phyloP scores from a whole-genome alignment of 2,888 invertebrate genomes.

The Perizoma affinitatum region DNA sequence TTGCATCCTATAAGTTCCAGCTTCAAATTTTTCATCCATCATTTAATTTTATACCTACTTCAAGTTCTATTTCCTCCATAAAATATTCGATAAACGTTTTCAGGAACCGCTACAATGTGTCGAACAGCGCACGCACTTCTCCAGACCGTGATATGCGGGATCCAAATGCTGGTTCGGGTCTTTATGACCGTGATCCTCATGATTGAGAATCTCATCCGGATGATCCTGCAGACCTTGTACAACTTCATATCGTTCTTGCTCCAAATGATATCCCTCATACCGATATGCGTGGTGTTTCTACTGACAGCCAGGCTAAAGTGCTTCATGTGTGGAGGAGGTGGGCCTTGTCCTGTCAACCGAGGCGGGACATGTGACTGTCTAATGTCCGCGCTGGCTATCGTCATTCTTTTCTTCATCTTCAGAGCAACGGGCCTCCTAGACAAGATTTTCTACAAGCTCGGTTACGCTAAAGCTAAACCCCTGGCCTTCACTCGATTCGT shows the following conservation, averaged over 20 bases:
- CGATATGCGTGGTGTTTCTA: slow-evolving; percentile 68
- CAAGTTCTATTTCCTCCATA: not conserved
- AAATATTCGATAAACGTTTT: slow-evolving; percentile 27
- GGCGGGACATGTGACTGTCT: slow-evolving; percentile 68
- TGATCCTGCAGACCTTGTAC: slow-evolving; percentile 69
- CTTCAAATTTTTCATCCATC: too few species aligned
- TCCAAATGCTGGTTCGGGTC: slow-evolving; percentile 71
- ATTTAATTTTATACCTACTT: too few species aligned
- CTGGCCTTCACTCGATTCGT: slow-evolving; percentile 44
- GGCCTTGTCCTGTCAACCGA: slow-evolving; percentile 62
- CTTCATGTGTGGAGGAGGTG: slow-evolving; percentile 70
- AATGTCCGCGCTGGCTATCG: slow-evolving; percentile 61
- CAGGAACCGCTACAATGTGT: slow-evolving; percentile 64
- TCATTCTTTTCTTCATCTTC: slow-evolving; percentile 65
- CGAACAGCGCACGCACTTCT: slow-evolving; percentile 64
- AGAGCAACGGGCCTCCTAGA: slow-evolving; percentile 66
- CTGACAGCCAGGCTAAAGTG: slow-evolving; percentile 65
- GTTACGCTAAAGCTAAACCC: slow-evolving; percentile 58
- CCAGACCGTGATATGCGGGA: slow-evolving; percentile 61
- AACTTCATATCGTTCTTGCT: slow-evolving; percentile 70
- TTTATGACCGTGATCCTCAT: slow-evolving; percentile 72
- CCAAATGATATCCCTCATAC: slow-evolving; percentile 69
- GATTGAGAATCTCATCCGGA: slow-evolving; percentile 70
- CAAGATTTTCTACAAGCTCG: slow-evolving; percentile 66
- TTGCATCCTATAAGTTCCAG: too few species aligned